These are phyloP conservation scores for Melangyna quadrimaculata DNA, from an alignment of 2,888 invertebrate genomes.

Conservation along the genomic window DNA sequence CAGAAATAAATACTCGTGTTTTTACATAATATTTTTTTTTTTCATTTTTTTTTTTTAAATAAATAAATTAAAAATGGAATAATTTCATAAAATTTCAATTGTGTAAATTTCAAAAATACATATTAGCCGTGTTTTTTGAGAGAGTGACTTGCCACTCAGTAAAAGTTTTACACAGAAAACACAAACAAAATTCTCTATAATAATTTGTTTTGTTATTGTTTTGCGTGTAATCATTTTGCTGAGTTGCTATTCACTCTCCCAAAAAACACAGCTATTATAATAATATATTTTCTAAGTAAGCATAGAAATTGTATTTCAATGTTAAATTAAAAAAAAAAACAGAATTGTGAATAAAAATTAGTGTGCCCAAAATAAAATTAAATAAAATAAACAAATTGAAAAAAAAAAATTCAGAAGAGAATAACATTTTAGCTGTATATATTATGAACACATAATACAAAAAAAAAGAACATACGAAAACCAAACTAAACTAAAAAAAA, in stretches of 20 bases:
- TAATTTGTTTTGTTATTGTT: no score
- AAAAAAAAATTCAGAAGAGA: neutral
- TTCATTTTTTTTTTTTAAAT: neutral
- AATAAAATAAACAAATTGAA: slow-evolving; percentile 12
- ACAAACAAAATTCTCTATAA: no score
- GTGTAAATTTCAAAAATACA: slow-evolving; percentile 17
- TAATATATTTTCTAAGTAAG: slow-evolving; percentile 30
- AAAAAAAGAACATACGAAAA: slow-evolving; percentile 37
- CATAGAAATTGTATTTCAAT: slow-evolving; percentile 27
- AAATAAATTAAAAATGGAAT: neutral
- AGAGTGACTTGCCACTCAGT: no score
- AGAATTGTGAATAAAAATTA: slow-evolving; percentile 8
- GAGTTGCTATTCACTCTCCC: no score
- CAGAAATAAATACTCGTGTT: slow-evolving; percentile 47
- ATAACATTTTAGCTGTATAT: neutral
- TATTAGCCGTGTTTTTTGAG: no score
- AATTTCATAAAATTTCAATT: slow-evolving; percentile 11
- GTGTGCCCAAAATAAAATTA: slow-evolving; percentile 49
- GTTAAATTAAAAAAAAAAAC: slow-evolving; percentile 10
- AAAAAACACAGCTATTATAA: slow-evolving; percentile 23
- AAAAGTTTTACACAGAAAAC: no score
- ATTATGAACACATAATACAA: neutral
- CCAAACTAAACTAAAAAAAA: slow-evolving; percentile 36
- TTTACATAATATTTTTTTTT: neutral
- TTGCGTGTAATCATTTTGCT: no score